A percentile compares a stretch with the other conserved stretches of the same genome.
Evolutionary conservation across 2,888 invertebrate species (phyloP).

Genomic region (Sphecodes monilicornis): DNA sequence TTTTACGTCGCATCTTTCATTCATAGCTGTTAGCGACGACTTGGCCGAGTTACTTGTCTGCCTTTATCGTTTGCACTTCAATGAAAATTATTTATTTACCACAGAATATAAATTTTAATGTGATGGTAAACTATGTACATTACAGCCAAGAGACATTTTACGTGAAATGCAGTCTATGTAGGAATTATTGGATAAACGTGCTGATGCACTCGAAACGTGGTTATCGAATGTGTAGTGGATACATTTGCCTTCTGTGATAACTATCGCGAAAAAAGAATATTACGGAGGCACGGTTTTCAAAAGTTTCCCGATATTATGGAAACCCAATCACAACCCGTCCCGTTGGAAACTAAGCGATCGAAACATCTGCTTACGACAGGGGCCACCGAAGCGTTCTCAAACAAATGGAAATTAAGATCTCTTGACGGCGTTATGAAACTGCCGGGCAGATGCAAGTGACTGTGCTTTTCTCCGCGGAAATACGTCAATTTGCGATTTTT

Average conservation of each 20-base stretch:
- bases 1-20: no score
- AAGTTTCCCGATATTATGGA: neutral
- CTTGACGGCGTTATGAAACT: slow-evolving; percentile 49
- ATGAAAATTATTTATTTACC: no score
- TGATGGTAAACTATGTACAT: neutral
- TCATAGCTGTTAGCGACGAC: no score
- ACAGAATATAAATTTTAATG: no score
- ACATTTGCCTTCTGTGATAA: neutral
- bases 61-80: no score
- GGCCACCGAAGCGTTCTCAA: slow-evolving; percentile 18
- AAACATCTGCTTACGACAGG: slow-evolving; percentile 46
- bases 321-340: slow-evolving; percentile 15
- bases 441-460: slow-evolving; percentile 42
- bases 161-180: neutral
- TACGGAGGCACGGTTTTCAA: neutral
- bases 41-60: no score
- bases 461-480: slow-evolving; percentile 11
- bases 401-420: slow-evolving; percentile 55
- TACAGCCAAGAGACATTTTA: neutral
- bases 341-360: slow-evolving; percentile 34
- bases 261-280: neutral
- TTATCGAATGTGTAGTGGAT: neutral
- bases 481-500: slow-evolving; percentile 44
- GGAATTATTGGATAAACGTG: neutral
- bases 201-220: neutral